Base-by-base conservation (phyloP, 1,140 invertebrate genomes). In the Augochlora pura region DNA sequence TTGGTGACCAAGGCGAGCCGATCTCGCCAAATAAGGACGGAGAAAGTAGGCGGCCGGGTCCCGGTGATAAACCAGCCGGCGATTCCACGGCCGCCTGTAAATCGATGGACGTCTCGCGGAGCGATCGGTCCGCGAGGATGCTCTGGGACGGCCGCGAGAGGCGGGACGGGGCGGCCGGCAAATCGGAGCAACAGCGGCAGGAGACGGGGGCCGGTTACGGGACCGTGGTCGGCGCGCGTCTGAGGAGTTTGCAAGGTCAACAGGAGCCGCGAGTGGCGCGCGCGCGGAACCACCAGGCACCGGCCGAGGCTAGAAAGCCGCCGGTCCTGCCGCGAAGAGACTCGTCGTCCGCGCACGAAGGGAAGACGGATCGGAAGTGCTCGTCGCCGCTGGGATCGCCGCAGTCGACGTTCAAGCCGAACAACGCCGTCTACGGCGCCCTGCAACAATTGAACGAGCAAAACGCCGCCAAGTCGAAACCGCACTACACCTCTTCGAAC, bases 11-110 rank as follows among this genome's bases (percentile, higher is more conserved):
- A 81, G 80, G 59, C 70, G 77, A 81, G n/a, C 52, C 86, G 81
- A 84, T 88, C 86, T 85, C 86, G 25, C 85, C 85, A 89, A 90
- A 90, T 88, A 90, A 89, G 88, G 87, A 87, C 66, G 85, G 88
- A 84, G 89, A 90, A 88, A 90, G 88, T 86, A 85, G 88, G 79
- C 87, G 83, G 46, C 68, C 80, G 67, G 69, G 72, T 79, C 81
- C 59, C 46, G 72, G 69, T 49, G 84, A 79, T 79, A 86, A 83
- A 85, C 46, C 83, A 71, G 46, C 77, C 77, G n/a, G n/a, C n/a
- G 84, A 85, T 59, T 52, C 49, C 16, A 46, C 42, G 9, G 63
- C 49, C 52, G 74, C 49, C 38, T 82, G 79, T 81, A 87, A 84
- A 82, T 82, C 81, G 74, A 75, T 32, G 68, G 83, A 85, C 76